Conservation (phyloP, 2,113 vertebrate genomes). For the Dunckerocampus dactyliophorus region DNA sequence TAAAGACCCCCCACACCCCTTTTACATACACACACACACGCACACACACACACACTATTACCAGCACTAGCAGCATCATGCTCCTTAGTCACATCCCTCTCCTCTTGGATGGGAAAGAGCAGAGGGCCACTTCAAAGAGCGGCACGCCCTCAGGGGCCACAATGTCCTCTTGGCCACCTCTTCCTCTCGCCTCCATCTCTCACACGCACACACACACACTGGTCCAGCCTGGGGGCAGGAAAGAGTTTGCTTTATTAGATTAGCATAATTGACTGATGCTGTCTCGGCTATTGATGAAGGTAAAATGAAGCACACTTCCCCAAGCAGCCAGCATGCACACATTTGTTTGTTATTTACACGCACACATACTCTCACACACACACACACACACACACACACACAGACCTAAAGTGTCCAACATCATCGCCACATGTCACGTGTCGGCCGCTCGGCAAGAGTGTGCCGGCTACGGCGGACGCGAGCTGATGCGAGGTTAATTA, state of each 20-base stretch:
- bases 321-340: conserved; percentile 31
- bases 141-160: conserved; percentile 65
- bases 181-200: conserved; percentile 39
- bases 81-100: conserved; percentile 83
- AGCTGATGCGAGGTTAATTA: conserved; percentile 78
- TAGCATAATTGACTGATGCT: conserved; percentile 78
- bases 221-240: conserved; percentile 58
- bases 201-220: conserved; percentile 31
- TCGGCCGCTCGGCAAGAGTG: conserved; percentile 29
- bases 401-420: too few species aligned
- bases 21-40: too few species aligned
- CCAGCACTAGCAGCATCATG: conserved; percentile 37
- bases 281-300: conserved; percentile 60
- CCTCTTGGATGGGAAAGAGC: conserved; percentile 61
- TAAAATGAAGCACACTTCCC: conserved; percentile 65
- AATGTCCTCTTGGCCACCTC: conserved; percentile 74
- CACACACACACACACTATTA: conserved; percentile 1
- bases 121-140: conserved; percentile 74
- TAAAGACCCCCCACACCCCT: conserved; percentile 75
- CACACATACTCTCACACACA: background rate
- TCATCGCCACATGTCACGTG: conserved; percentile 19
- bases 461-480: conserved; percentile 50
- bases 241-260: conserved; percentile 75
- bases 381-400: background rate
- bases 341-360: conserved; percentile 53